These are phyloP conservation scores for Parnassius apollo DNA, from an alignment of 2,888 invertebrate genomes.

Conservation along the genomic window DNA sequence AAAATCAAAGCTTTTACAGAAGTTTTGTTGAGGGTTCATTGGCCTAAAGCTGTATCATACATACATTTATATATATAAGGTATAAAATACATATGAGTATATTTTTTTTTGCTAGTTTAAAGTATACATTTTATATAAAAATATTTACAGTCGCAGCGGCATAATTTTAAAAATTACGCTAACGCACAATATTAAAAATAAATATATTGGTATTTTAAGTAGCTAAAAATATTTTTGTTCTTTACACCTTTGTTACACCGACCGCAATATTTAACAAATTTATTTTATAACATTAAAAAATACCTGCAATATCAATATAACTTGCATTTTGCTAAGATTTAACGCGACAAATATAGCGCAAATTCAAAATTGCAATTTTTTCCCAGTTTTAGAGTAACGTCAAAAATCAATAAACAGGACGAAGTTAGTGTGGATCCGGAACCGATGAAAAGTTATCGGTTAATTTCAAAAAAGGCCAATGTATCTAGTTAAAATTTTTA, in stretches of 20 bases:
- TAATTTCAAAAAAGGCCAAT: too few species aligned
- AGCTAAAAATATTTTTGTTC: too few species aligned
- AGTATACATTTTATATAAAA: neutral
- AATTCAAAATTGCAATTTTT: neutral
- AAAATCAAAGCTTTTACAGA: too few species aligned
- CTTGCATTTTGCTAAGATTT: conserved; percentile 3
- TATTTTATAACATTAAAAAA: neutral
- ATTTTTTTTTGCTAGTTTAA: too few species aligned
- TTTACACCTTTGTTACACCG: too few species aligned
- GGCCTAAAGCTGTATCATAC: too few species aligned
- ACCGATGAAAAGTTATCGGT: neutral
- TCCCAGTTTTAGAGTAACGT: conserved; percentile 4
- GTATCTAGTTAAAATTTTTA: too few species aligned
- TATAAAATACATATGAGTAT: too few species aligned
- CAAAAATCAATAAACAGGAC: conserved; percentile 18
- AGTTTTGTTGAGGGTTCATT: too few species aligned
- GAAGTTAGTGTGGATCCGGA: neutral
- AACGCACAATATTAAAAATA: neutral
- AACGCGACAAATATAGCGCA: conserved; percentile 2
- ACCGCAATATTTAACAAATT: too few species aligned
- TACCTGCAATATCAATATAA: conserved; percentile 14
- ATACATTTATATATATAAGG: too few species aligned
- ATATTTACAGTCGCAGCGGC: conserved; percentile 1
- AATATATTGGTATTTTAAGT: too few species aligned
- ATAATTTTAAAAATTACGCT: neutral